These are phyloP conservation scores for Clepsis dumicolana DNA, from an alignment of 2,888 invertebrate genomes.

Conservation along the genomic window DNA sequence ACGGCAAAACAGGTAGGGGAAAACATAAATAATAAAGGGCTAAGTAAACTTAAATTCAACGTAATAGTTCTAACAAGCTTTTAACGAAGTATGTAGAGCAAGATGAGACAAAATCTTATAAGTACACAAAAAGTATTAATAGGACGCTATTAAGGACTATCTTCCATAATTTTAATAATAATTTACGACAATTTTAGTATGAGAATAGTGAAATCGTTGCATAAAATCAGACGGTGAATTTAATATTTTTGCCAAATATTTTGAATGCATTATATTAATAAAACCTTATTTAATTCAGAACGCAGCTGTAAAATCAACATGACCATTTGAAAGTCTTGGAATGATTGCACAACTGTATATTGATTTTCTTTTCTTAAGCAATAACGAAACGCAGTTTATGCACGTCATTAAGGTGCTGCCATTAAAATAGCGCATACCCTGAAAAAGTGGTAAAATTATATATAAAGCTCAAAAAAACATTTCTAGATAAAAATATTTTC, in stretches of 20 bases:
- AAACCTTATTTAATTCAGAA: background rate
- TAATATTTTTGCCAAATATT: background rate
- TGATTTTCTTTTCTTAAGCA: constrained; percentile 35
- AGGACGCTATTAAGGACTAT: too few relatives aligned
- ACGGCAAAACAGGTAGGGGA: too few relatives aligned
- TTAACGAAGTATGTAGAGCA: too few relatives aligned
- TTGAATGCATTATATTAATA: background rate
- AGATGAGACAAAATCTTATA: too few relatives aligned
- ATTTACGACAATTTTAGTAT: too few relatives aligned
- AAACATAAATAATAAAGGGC: too few relatives aligned
- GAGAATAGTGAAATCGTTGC: too few relatives aligned
- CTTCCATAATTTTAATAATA: too few relatives aligned
- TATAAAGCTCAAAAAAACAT: constrained; percentile 8
- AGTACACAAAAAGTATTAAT: too few relatives aligned
- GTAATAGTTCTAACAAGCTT: too few relatives aligned
- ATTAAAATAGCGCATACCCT: constrained; percentile 35
- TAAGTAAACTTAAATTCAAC: too few relatives aligned
- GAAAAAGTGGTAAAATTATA: constrained; percentile 10
- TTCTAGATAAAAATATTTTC: background rate
- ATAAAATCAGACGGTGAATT: too few relatives aligned
- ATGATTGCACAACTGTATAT: constrained; percentile 34
- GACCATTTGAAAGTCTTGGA: constrained; percentile 5
- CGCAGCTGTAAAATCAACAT: constrained; percentile 21
- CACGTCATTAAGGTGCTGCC: constrained; percentile 62
- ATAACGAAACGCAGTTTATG: constrained; percentile 57